phyloP scores from a whole-genome alignment of 2,797 vertebrate genomes.

The Ctenopoma multispine region DNA sequence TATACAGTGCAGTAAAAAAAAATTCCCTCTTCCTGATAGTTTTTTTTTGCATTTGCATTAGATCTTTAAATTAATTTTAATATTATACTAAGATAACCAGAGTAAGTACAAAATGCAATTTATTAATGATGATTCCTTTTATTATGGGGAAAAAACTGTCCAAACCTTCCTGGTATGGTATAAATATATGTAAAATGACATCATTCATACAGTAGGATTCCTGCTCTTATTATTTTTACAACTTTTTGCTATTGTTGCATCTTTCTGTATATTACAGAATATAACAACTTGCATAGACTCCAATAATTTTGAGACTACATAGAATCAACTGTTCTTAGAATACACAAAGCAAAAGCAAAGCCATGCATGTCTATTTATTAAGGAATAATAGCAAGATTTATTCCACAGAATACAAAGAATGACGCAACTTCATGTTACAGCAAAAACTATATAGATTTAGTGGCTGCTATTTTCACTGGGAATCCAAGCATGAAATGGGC shows the following conservation, averaged over 20 bases:
- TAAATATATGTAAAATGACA: too few relatives aligned
- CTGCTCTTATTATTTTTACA: background rate
- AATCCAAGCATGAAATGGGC: conserved; percentile 57
- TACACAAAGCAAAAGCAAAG: conserved; percentile 23
- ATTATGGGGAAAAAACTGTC: too few relatives aligned
- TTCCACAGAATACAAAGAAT: conserved; percentile 10
- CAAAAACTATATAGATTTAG: conserved; percentile 25
- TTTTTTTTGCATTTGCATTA: too few relatives aligned
- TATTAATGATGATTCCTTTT: too few relatives aligned
- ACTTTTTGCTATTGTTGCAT: background rate
- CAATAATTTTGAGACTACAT: background rate
- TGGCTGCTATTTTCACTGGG: conserved; percentile 34
- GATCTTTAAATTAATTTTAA: too few relatives aligned
- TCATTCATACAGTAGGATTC: background rate
- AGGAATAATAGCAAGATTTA: conserved; percentile 6
- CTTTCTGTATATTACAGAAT: too few relatives aligned
- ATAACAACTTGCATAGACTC: too few relatives aligned
- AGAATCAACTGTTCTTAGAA: background rate
- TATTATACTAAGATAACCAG: too few relatives aligned
- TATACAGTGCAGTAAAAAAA: too few relatives aligned
- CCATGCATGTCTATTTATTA: conserved; percentile 14
- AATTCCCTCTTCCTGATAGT: too few relatives aligned
- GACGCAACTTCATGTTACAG: conserved; percentile 22
- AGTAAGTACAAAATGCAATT: too few relatives aligned
- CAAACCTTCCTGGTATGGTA: too few relatives aligned